Percentiles rank a stretch among this genome's conserved stretches.
Evolutionary conservation across 2,113 vertebrate species (phyloP).

Genomic region (Nibea albiflora): DNA sequence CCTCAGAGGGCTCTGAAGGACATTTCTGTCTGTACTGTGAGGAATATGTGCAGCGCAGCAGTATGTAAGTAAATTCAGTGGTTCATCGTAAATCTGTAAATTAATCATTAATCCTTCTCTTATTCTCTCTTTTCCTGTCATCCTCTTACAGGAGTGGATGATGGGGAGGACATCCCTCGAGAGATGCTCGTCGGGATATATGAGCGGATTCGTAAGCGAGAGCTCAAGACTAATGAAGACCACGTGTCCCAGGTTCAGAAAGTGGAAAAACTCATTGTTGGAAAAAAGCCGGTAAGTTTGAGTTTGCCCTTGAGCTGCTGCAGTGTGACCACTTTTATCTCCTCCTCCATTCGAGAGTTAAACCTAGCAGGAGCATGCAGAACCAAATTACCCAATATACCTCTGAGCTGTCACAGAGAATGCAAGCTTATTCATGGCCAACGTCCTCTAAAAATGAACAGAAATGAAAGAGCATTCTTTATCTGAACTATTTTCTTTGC

Average conservation of each 20-base stretch:
- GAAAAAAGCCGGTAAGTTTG: constrained; percentile 93
- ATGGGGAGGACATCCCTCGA: constrained; percentile 95
- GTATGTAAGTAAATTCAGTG: constrained; percentile 28
- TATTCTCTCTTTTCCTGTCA: constrained; percentile 22
- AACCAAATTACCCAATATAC: constrained; percentile 40
- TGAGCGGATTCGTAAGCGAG: constrained; percentile 94
- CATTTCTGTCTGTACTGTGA: constrained; percentile 18
- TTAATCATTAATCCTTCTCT: constrained; percentile 43
- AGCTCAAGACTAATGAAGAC: constrained; percentile 97
- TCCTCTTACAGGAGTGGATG: constrained; percentile 90
- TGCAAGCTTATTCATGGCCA: constrained; percentile 7
- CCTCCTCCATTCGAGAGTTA: constrained; percentile 19
- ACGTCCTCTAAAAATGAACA: constrained; percentile 4
- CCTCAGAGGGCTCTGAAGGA: constrained; percentile 45
- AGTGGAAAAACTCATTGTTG: constrained; percentile 97
- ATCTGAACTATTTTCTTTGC: constrained; percentile 10
- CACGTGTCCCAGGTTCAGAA: constrained; percentile 98
- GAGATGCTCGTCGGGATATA: constrained; percentile 97
- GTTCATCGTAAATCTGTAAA: constrained; percentile 44
- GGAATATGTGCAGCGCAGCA: constrained; percentile 29
- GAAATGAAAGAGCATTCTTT: constrained; percentile 27
- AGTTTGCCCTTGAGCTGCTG: constrained; percentile 7
- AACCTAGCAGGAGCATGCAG: constrained; percentile 27
- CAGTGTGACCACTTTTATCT: constrained; percentile 46
- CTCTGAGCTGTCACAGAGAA: constrained; percentile 20